Evolutionary conservation across 2,797 vertebrate species (phyloP), one percentile per base, ranked within the genome.

Genomic region (Xyrichtys novacula): DNA sequence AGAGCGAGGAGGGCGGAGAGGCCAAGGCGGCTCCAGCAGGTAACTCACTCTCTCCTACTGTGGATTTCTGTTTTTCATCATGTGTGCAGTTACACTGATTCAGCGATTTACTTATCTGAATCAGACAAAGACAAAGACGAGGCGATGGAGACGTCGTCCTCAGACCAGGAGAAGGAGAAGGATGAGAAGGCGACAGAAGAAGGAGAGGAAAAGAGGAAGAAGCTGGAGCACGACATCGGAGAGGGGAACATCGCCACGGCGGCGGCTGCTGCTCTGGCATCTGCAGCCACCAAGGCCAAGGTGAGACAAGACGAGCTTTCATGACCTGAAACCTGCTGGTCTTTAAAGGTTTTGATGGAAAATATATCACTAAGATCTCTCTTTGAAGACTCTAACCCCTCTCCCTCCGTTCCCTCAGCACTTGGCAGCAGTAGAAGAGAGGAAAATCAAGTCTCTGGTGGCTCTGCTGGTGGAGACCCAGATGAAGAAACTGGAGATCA

Each of bases 401-500:
- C 29, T 6, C 19, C 8, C 14, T 17, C 2, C 4, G 47, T n/a
- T 15, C 36, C 34, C 19, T 46, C 81, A 99, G 97, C 98, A 98
- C 80, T 83, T 99, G 70, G 98, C 98, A 0, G 97, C 97, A 0
- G 97, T 99, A 60, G 97, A 99, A 78, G 97, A 99, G 86, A 92
- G 97, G 28, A 98, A 99, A 87, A 99, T 99, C 88, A 99, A 99
- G 81, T 99, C 98, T 40, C 85, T 99, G 71, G 97, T 99, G 0
- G 98, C 97, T n/a, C 94, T 99, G 39, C 85, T 99, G 89, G 98
- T 99, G 78, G 98, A 99, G 85, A 99, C 97, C 0, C 98, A 99
- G 88, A 99, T 99, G 98, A 99, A 99, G 93, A 99, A 99, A 78
- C 85, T 99, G 88, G 98, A 99, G 94, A 98, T 99, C 75, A 99